These are phyloP conservation scores for Dugesia japonica DNA, from an alignment of 2,888 invertebrate genomes.

Conservation along the genomic window DNA sequence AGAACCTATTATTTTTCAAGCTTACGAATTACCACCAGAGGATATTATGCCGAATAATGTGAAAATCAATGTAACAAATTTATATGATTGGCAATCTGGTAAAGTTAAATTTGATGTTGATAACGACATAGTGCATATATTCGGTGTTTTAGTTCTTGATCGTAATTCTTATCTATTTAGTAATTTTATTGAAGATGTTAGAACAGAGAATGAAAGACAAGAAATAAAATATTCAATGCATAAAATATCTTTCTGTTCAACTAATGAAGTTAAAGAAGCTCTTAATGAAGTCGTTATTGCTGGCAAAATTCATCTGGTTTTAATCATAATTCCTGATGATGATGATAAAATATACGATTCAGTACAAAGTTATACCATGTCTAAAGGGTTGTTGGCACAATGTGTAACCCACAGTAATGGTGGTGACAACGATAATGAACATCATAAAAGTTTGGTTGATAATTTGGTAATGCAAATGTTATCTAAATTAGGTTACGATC, in stretches of 20 bases:
- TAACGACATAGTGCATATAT: neutral
- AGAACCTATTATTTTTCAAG: constrained; percentile 50
- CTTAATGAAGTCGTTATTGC: neutral
- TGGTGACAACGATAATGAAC: neutral
- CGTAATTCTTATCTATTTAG: neutral
- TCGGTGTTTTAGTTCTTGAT: constrained; percentile 20
- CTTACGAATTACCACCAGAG: constrained; percentile 53
- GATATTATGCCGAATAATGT: neutral
- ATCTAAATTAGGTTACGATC: constrained; percentile 10
- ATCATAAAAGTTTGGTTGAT: constrained; percentile 57
- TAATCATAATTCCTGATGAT: neutral
- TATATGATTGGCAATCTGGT: neutral
- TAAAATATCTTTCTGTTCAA: neutral
- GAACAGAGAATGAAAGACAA: neutral
- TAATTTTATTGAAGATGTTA: neutral
- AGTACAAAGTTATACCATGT: neutral
- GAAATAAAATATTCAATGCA: neutral
- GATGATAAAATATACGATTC: neutral
- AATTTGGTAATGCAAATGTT: constrained; percentile 54
- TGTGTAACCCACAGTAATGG: neutral
- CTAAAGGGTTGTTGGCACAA: neutral
- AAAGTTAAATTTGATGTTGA: neutral
- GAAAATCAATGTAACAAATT: neutral
- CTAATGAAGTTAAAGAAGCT: neutral
- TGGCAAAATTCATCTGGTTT: neutral